Conservation (phyloP, 2,113 vertebrate species). For the Embiotoca jacksoni region DNA sequence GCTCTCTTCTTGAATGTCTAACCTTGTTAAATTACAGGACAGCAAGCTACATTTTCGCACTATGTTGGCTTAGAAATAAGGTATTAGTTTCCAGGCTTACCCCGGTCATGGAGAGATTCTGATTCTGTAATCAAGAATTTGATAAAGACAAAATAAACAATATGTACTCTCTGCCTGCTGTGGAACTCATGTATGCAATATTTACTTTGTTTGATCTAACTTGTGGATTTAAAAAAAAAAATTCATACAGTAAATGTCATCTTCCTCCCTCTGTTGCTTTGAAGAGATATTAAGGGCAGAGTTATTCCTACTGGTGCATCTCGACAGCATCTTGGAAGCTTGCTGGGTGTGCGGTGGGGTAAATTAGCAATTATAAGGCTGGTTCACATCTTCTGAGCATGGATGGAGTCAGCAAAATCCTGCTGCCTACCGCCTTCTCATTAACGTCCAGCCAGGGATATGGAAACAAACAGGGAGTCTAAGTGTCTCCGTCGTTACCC, state of each 20-base stretch:
- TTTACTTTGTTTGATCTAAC: slow-evolving; percentile 57
- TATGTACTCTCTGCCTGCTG: slow-evolving; percentile 27
- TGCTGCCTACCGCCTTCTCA: slow-evolving; percentile 65
- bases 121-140: slow-evolving; percentile 17
- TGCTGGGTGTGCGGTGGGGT: slow-evolving; percentile 44
- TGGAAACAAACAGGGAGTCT: slow-evolving; percentile 57
- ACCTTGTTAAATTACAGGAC: background rate
- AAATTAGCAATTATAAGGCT: slow-evolving; percentile 76
- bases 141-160: slow-evolving; percentile 51
- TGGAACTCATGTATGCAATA: slow-evolving; percentile 9
- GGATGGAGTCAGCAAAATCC: slow-evolving; percentile 71
- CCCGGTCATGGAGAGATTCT: background rate
- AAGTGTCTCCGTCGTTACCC: slow-evolving; percentile 58
- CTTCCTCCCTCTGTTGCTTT: slow-evolving; percentile 41
- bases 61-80: background rate
- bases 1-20: background rate
- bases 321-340: slow-evolving; percentile 61
- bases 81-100: background rate
- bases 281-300: slow-evolving; percentile 53
- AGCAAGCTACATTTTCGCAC: background rate
- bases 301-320: slow-evolving; percentile 43
- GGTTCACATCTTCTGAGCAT: slow-evolving; percentile 63
- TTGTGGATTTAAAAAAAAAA: slow-evolving; percentile 5
- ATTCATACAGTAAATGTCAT: slow-evolving; percentile 51
- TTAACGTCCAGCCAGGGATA: slow-evolving; percentile 67